Conservation (phyloP, 2,797 vertebrate genomes). For the Liparis tanakae region DNA sequence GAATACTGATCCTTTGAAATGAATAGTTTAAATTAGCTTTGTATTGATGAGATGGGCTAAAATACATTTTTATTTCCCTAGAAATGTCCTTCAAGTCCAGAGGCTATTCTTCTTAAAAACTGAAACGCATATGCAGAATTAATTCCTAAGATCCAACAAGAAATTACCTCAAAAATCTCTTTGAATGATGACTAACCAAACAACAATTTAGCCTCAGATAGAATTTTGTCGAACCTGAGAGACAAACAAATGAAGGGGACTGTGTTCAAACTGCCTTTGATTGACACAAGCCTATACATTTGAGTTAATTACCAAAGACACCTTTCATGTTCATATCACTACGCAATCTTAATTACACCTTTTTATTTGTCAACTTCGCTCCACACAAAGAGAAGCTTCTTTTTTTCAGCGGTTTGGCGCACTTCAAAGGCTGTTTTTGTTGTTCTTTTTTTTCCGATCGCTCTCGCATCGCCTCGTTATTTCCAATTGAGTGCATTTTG, state of each 20-base stretch:
- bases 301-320: too few relatives aligned
- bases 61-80: background rate
- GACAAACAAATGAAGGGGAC: background rate
- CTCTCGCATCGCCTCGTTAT: too few relatives aligned
- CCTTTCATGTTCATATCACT: too few relatives aligned
- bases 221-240: background rate
- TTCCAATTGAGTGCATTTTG: too few relatives aligned
- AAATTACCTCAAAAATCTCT: background rate
- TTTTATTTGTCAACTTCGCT: too few relatives aligned
- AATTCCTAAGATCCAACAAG: background rate
- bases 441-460: too few relatives aligned
- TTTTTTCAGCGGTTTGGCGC: too few relatives aligned
- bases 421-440: too few relatives aligned
- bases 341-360: too few relatives aligned
- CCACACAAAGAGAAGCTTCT: too few relatives aligned
- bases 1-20: conserved; percentile 12
- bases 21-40: background rate
- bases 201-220: background rate
- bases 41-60: background rate
- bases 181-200: background rate
- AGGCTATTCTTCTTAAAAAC: background rate
- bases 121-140: background rate
- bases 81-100: background rate
- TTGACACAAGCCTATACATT: too few relatives aligned
- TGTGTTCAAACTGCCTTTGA: background rate